phyloP scores from a whole-genome alignment of 2,797 vertebrate genomes.

The Brachymystax lenok region DNA sequence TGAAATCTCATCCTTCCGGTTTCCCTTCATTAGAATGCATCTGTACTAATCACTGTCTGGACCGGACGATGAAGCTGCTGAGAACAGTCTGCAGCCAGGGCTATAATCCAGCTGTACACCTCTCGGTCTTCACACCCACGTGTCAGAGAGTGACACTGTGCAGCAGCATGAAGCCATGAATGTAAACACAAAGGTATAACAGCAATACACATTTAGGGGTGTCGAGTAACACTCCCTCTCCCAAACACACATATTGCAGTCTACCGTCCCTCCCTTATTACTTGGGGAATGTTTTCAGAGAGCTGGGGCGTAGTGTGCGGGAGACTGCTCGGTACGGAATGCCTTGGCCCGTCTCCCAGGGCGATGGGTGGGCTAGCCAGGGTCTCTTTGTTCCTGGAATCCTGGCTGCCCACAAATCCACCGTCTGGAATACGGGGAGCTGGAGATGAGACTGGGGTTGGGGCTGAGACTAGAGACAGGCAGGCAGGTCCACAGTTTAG shows the following conservation, averaged over 20 bases:
- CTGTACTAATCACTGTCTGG: not conserved
- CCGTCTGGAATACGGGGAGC: conserved; percentile 37
- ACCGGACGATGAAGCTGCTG: not conserved
- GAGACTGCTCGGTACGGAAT: conserved; percentile 32
- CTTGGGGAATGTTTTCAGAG: conserved; percentile 55
- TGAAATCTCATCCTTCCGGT: not conserved
- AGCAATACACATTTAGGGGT: not conserved
- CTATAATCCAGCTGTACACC: not conserved
- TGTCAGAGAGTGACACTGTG: not conserved
- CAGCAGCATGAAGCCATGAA: not conserved
- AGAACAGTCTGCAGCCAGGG: not conserved
- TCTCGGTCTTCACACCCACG: not conserved
- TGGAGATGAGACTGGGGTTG: not conserved
- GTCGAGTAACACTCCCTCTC: not conserved
- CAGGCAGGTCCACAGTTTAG: conserved; percentile 16
- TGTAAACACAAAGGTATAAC: not conserved
- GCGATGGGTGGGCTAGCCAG: conserved; percentile 38
- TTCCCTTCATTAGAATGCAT: not conserved
- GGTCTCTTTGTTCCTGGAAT: conserved; percentile 49
- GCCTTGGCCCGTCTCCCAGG: conserved; percentile 46
- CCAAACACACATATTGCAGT: conserved; percentile 16
- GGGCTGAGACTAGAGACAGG: not conserved
- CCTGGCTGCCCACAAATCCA: conserved; percentile 35
- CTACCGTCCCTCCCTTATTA: conserved; percentile 38
- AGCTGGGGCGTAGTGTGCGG: conserved; percentile 25